A percentile compares a stretch with the other conserved stretches of the same genome.
Conservation (phyloP, 2,113 vertebrate genomes). For the Poecile atricapillus region DNA sequence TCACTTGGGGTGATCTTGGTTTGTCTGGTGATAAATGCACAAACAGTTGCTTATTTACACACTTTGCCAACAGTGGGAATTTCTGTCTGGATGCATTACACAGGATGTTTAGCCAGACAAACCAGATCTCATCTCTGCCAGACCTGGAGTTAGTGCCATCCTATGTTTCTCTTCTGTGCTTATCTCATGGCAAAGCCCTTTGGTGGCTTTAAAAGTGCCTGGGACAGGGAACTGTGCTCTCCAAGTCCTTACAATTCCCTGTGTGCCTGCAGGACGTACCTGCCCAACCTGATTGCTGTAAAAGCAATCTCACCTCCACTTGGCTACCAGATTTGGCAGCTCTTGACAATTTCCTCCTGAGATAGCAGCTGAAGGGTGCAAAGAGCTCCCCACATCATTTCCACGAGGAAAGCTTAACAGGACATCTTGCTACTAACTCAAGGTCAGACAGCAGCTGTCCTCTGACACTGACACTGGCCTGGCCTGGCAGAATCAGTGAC, state of each 20-base stretch:
- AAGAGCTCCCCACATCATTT: background rate
- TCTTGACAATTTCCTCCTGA: background rate
- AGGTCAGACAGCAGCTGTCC: background rate
- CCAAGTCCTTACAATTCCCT: background rate
- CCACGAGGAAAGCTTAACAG: background rate
- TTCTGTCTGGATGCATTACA: background rate
- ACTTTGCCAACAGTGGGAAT: background rate
- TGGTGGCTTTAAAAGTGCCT: background rate
- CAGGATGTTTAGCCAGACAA: background rate
- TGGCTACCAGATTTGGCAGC: background rate
- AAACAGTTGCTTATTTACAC: background rate
- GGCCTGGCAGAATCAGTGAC: background rate
- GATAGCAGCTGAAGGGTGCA: background rate
- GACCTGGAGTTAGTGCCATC: background rate
- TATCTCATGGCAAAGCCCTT: background rate
- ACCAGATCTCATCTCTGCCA: background rate
- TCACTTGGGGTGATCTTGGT: background rate
- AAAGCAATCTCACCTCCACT: background rate
- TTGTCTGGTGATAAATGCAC: background rate
- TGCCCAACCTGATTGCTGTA: background rate
- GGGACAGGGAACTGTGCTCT: background rate
- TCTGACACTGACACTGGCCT: background rate
- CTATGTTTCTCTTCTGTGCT: background rate
- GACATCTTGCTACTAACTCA: background rate
- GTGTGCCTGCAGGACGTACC: background rate